Evolutionary conservation across 1,140 invertebrate species (phyloP), one percentile per base, ranked within the genome.

Genomic region (Drosophila nikananu): DNA sequence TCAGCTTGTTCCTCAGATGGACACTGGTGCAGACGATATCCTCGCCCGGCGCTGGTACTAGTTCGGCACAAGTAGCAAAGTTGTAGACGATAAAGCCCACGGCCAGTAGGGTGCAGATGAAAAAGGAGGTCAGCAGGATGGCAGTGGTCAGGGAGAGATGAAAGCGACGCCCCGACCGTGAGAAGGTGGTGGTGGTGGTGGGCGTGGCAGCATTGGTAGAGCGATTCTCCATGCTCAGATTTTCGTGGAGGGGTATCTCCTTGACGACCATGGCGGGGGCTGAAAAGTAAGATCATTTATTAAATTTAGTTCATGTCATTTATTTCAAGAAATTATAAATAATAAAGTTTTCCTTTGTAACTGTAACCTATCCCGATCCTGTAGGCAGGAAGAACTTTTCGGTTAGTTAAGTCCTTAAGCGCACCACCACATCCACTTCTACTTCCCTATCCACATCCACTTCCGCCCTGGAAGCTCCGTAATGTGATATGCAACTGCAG

Each of bases 1-100:
- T 91, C 2, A 81, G 81, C 54, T 76, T 81, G 91, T 72, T 93
- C 9, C 66, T 66, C 17, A 94, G 91, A 21, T 93, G 92, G 63
- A 94, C 87, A 9, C 94, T 94, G 73, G 93, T 93, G 86, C 81
- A 80, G n/a, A 92, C 74, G 8, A 86, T 72, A n/a, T 90, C 71
- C 19, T 90, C 86, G 19, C 80, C 71, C 15, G 73, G 61, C 8
- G 80, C 70, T 3, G 90, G 61, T 19, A 94, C 93, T 57, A 93
- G 78, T 73, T 94, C 93, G 8, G 94, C 93, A 54, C 95, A 96
- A 0, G 95, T 95, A 4, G 95, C 95, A 66, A 96, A 96, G 91
- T 96, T 95, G 78, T 96, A 96, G 4, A 96, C 95, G 55, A 96
- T 91, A 5, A 96, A 94, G 4, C 95, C 95, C 9, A 95, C 95